Percentiles rank a stretch among this genome's conserved stretches.
These are phyloP conservation scores for Chymomyza procnemis DNA, from an alignment of 2,888 invertebrate species.

Conservation along the genomic window DNA sequence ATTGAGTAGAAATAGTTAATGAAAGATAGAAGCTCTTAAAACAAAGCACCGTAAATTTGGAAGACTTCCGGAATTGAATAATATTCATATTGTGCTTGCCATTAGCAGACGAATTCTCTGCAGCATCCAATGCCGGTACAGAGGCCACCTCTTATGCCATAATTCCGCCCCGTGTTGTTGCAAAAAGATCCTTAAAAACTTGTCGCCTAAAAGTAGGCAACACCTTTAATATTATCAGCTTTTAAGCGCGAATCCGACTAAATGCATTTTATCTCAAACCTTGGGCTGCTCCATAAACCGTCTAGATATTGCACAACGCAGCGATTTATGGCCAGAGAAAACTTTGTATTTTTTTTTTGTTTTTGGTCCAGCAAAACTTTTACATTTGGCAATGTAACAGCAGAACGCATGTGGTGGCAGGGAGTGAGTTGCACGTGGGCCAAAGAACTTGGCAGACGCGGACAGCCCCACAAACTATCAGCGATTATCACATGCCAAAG, in stretches of 20 bases:
- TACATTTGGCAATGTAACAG: neutral
- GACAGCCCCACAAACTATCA: neutral
- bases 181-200: no score
- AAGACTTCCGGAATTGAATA: no score
- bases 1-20: no score
- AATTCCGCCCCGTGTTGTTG: no score
- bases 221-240: neutral
- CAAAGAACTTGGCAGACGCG: neutral
- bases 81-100: no score
- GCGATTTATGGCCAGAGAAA: neutral
- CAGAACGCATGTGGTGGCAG: neutral
- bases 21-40: no score
- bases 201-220: neutral
- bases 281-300: neutral
- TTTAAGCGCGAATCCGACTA: neutral
- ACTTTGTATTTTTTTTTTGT: neutral
- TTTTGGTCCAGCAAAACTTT: neutral
- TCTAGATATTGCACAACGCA: neutral
- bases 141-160: no score
- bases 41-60: no score
- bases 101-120: no score
- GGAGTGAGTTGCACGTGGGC: neutral
- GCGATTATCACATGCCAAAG: neutral
- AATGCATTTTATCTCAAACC: neutral
- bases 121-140: no score